Conservation (phyloP, 2,113 vertebrate species). For the Excalfactoria chinensis region DNA sequence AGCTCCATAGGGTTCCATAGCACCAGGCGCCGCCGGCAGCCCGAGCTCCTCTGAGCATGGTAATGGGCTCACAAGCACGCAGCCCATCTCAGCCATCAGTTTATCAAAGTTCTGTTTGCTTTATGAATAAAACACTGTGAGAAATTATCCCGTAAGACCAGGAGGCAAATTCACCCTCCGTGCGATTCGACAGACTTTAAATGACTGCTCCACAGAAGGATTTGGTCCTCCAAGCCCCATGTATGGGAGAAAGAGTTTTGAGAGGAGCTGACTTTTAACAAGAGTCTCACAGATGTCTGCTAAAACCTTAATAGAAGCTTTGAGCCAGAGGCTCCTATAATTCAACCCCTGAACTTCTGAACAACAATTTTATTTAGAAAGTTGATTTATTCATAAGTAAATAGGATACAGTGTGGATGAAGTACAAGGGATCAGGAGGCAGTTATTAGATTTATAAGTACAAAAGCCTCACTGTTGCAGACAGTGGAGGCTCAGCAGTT, state of each 20-base stretch:
- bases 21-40: background rate
- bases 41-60: background rate
- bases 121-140: conserved; percentile 13
- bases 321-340: conserved; percentile 66
- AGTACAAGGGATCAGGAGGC: conserved; percentile 84
- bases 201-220: conserved; percentile 34
- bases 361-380: conserved; percentile 84
- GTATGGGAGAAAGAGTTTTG: background rate
- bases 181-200: conserved; percentile 31
- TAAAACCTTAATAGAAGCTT: conserved; percentile 73
- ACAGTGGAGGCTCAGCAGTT: conserved; percentile 85
- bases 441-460: conserved; percentile 89
- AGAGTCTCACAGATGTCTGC: conserved; percentile 66
- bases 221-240: background rate
- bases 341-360: conserved; percentile 80
- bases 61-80: background rate
- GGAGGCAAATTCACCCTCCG: conserved; percentile 13
- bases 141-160: conserved; percentile 8
- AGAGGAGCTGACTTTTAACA: conserved; percentile 18
- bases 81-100: background rate
- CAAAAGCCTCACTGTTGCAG: conserved; percentile 92
- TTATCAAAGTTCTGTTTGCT: conserved; percentile 35
- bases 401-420: conserved; percentile 84
- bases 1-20: background rate
- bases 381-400: conserved; percentile 84